Evolutionary conservation across 2,888 invertebrate genomes (phyloP).

Genomic region (Coenonympha glycerion): DNA sequence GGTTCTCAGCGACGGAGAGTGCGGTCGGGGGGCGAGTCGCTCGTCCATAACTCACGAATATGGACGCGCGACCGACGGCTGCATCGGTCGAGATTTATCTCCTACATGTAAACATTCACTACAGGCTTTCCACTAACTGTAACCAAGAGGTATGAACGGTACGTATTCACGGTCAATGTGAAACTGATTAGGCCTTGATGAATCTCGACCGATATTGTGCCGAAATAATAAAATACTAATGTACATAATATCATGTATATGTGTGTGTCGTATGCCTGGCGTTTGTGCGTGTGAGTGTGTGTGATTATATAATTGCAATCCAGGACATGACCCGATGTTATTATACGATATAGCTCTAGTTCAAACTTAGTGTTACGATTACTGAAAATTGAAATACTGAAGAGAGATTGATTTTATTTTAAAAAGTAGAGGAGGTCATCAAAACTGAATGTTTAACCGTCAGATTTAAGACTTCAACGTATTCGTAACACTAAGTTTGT

Average conservation of each 20-base stretch:
- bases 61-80: slow-evolving; percentile 40
- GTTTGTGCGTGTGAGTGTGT: slow-evolving; percentile 11
- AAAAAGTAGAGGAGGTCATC: too few relatives aligned
- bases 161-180: neutral
- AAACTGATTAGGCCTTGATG: neutral
- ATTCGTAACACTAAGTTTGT: slow-evolving; percentile 9
- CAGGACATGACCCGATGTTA: slow-evolving; percentile 9
- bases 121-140: too few relatives aligned
- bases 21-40: slow-evolving; percentile 36
- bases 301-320: neutral
- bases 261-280: slow-evolving; percentile 10
- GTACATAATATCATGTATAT: slow-evolving; percentile 13
- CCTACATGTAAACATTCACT: neutral
- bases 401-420: too few relatives aligned
- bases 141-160: too few relatives aligned
- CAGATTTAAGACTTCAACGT: neutral
- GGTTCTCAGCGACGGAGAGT: too few relatives aligned
- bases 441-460: too few relatives aligned
- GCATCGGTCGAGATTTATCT: slow-evolving; percentile 29
- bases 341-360: neutral
- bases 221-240: slow-evolving; percentile 14
- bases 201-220: slow-evolving; percentile 13
- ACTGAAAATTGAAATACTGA: neutral
- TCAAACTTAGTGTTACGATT: neutral
- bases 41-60: slow-evolving; percentile 50